Conservation (phyloP, 2,113 vertebrate genomes). For the Chionis minor region DNA sequence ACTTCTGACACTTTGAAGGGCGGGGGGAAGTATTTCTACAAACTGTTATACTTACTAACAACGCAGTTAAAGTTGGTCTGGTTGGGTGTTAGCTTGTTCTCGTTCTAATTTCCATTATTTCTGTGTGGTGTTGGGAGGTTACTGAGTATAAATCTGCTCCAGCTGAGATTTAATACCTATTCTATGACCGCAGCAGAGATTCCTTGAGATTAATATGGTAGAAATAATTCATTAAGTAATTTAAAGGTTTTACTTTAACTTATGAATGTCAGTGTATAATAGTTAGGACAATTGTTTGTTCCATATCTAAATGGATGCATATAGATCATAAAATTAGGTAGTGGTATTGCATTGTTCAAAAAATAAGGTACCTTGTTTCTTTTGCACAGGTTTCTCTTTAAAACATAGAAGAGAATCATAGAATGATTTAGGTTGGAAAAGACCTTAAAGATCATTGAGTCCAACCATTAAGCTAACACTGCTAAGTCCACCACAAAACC, state of each 20-base stretch:
- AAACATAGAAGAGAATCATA: not conserved
- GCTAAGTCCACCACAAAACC: not conserved
- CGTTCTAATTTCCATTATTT: not conserved
- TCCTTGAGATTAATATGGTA: not conserved
- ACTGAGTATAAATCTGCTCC: not conserved
- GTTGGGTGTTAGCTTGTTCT: not conserved
- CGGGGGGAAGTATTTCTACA: not conserved
- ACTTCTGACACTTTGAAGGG: not conserved
- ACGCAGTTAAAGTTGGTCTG: not conserved
- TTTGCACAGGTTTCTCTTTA: not conserved
- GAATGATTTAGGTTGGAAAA: not conserved
- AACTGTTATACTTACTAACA: not conserved
- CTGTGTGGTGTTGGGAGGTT: not conserved
- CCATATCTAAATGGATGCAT: rapidly evolving
- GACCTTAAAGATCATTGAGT: not conserved
- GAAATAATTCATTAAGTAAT: not conserved
- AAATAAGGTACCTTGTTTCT: not conserved
- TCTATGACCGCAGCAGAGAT: not conserved
- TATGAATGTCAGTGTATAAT: rapidly evolving
- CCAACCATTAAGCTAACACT: not conserved
- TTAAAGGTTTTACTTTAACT: not conserved
- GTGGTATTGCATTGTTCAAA: not conserved
- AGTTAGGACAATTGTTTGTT: not conserved
- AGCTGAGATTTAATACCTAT: not conserved
- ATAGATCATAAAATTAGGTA: not conserved